Percentiles rank a stretch among this genome's conserved stretches.
Conservation (phyloP, 2,797 vertebrate species). For the Pipistrellus pipistrellus region DNA sequence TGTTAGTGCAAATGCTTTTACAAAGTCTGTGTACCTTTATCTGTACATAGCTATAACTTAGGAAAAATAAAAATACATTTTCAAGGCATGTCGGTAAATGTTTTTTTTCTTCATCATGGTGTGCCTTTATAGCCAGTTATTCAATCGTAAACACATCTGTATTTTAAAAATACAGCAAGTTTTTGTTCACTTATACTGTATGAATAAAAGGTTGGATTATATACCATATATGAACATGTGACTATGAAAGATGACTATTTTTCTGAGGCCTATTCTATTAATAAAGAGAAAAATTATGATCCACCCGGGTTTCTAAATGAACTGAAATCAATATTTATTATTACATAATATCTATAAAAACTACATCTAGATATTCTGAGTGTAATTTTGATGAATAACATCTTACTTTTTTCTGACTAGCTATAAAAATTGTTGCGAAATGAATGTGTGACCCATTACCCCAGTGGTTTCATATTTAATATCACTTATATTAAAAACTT, state of each 20-base stretch:
- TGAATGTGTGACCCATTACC: background rate
- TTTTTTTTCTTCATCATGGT: background rate
- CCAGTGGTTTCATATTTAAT: background rate
- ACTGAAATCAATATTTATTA: background rate
- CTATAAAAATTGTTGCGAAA: slow-evolving; percentile 9
- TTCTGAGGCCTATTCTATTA: background rate
- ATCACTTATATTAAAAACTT: background rate
- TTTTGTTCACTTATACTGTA: background rate
- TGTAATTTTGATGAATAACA: background rate
- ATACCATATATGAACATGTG: background rate
- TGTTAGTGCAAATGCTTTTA: background rate
- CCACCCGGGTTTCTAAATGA: background rate
- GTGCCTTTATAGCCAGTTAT: background rate
- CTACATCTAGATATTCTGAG: background rate
- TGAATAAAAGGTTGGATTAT: background rate
- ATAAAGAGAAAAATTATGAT: background rate
- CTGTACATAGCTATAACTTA: background rate
- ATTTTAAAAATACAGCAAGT: background rate
- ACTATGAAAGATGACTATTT: background rate
- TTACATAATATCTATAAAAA: background rate
- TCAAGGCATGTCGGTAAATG: background rate
- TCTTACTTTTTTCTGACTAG: background rate
- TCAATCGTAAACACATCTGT: background rate
- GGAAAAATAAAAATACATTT: background rate
- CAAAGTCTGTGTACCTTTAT: background rate